phyloP scores from a whole-genome alignment of 2,113 vertebrate species.

The Oophaga pumilio region DNA sequence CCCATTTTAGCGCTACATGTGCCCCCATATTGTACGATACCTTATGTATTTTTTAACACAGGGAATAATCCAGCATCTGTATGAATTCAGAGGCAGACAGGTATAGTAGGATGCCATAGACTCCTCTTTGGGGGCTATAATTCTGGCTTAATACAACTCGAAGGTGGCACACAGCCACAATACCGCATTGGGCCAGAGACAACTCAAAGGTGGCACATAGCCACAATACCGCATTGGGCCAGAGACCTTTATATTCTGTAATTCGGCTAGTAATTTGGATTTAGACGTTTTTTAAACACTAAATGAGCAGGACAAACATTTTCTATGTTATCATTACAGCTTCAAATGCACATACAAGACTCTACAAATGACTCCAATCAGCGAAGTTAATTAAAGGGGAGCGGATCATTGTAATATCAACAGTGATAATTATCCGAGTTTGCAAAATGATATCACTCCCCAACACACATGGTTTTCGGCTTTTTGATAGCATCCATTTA shows the following conservation, averaged over 20 bases:
- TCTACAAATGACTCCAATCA: background rate
- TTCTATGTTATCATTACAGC: constrained; percentile 1
- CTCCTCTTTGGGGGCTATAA: too few relatives aligned
- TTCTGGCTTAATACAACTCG: too few relatives aligned
- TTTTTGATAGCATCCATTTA: constrained; percentile 31
- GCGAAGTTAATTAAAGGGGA: constrained; percentile 49
- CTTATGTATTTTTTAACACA: too few relatives aligned
- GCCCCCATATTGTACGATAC: too few relatives aligned
- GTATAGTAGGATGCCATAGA: too few relatives aligned
- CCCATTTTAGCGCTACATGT: too few relatives aligned
- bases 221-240: background rate
- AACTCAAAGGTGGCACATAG: background rate
- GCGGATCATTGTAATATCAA: constrained; percentile 10
- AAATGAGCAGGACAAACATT: background rate
- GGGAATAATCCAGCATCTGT: too few relatives aligned
- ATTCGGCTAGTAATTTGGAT: background rate
- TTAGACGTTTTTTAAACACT: background rate
- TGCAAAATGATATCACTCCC: constrained; percentile 25
- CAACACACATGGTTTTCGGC: constrained; percentile 32
- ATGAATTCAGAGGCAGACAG: too few relatives aligned
- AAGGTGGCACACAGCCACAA: too few relatives aligned
- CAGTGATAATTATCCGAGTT: constrained; percentile 25
- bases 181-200: too few relatives aligned
- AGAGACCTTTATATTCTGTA: background rate
- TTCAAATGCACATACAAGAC: background rate